Evolutionary conservation across 2,888 invertebrate genomes (phyloP), one percentile per base, ranked within the genome.

Genomic region (Subacronicta megacephala): DNA sequence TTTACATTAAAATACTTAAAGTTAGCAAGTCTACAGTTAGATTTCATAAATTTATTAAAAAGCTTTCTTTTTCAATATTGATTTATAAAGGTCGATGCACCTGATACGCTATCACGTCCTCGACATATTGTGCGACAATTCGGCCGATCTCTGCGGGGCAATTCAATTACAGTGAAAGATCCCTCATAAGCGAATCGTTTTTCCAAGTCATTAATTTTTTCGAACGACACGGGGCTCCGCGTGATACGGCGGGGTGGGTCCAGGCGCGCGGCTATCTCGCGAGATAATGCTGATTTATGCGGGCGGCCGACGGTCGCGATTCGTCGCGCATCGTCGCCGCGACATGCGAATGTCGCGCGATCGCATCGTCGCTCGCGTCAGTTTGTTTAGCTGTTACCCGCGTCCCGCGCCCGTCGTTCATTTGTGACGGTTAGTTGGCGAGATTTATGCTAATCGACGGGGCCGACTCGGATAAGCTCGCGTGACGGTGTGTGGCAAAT

Each of bases 181-280:
- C 94, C 93, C 93, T 94, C 94, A 94, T 94, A 94, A 94, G 93
- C 93, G 94, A 93, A 93, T 93, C 94, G 93, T 93, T 94, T 94
- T 94, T 94, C 94, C 94, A 92, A 87, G 93, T 92, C 94, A 94
- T 94, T 93, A 94, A 94, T 93, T 94, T 94, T 93, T 94, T 92
- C 91, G 88, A 94, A 93, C 93, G 94, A 92, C 92, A 93, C 92
- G 85, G 90, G 90, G 87, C 87, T 82, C 82, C 83, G 89, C 89
- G 89, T 87, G 93, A 92, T 93, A 93, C 84, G 90, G 89, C 90
- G 86, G 90, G 89, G 89, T 85, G 89, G 87, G 89, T 88, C 89
- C 89, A 84, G 81, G 87, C 84, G 85, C 84, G 87, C 87, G 93
- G 93, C 92, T 94, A 94, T 94, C 94, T 94, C 92, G 89, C 88